Conservation (phyloP, 2,888 invertebrate species). For the Thera obeliscata region DNA sequence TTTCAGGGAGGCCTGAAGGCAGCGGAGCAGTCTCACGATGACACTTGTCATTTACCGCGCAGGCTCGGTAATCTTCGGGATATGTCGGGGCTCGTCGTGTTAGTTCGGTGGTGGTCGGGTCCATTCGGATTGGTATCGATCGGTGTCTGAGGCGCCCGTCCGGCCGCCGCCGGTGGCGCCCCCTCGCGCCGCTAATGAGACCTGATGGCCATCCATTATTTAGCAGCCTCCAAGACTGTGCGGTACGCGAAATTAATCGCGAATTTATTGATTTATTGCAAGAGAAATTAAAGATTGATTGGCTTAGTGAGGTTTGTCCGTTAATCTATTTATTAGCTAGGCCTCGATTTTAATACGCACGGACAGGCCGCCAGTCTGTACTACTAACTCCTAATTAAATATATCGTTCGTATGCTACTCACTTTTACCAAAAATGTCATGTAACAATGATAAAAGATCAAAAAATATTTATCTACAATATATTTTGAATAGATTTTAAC, state of each 20-base stretch:
- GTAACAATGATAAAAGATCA: no score
- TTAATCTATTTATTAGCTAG: constrained; percentile 44
- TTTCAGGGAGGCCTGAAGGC: constrained; percentile 78
- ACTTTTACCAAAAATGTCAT: not conserved
- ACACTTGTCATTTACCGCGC: constrained; percentile 77
- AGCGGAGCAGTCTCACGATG: constrained; percentile 74
- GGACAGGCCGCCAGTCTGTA: constrained; percentile 12
- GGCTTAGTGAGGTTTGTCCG: constrained; percentile 56
- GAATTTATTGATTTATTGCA: constrained; percentile 80
- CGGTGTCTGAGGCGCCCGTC: constrained; percentile 70
- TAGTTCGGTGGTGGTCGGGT: constrained; percentile 50
- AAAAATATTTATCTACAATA: no score
- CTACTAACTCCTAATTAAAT: constrained; percentile 10
- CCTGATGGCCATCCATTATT: constrained; percentile 81
- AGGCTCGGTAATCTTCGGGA: constrained; percentile 57
- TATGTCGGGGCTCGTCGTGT: constrained; percentile 51
- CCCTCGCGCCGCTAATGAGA: constrained; percentile 75
- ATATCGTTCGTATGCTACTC: not conserved
- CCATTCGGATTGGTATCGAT: constrained; percentile 65
- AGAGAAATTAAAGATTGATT: constrained; percentile 77
- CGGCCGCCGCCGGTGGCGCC: constrained; percentile 78
- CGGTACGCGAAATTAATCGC: constrained; percentile 78
- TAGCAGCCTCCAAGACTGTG: constrained; percentile 74
- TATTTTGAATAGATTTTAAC: no score
- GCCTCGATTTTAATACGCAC: constrained; percentile 21